Evolutionary conservation across 2,797 vertebrate genomes (phyloP).

Genomic region (Scleropages formosus): DNA sequence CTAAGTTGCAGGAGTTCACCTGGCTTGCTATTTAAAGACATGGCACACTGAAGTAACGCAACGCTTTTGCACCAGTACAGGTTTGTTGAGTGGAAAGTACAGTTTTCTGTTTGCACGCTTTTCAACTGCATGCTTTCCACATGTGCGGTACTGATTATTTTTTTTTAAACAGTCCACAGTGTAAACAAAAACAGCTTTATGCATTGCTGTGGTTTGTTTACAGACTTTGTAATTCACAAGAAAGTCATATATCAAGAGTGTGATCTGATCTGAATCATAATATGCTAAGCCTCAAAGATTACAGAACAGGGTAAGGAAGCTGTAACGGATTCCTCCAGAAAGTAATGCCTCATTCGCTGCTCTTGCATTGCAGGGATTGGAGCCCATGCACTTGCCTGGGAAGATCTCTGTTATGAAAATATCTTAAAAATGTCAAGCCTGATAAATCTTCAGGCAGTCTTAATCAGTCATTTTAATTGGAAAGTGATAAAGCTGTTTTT

Average conservation of each 20-base stretch:
- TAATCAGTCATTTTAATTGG: no score
- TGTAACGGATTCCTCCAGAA: no score
- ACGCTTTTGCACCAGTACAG: no score
- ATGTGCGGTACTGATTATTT: background rate
- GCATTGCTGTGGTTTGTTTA: background rate
- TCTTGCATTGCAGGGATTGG: no score
- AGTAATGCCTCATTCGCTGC: no score
- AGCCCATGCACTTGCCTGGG: no score
- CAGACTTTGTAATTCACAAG: background rate
- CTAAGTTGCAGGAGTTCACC: conserved; percentile 59
- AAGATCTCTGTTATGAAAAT: no score
- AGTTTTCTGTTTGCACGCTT: background rate
- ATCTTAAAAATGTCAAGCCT: no score
- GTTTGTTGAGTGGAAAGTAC: conserved; percentile 50
- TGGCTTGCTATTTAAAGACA: conserved; percentile 74
- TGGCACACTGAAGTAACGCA: conserved; percentile 54
- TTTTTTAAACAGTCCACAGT: background rate
- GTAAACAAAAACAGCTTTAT: background rate
- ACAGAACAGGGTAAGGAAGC: background rate
- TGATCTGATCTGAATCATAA: background rate
- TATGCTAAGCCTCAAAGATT: background rate
- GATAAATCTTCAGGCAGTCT: no score
- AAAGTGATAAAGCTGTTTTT: no score
- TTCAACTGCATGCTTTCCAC: background rate
- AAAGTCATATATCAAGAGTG: background rate